These are phyloP conservation scores for Psococerastis gibbosa DNA, from an alignment of 2,888 invertebrate species.

Conservation along the genomic window DNA sequence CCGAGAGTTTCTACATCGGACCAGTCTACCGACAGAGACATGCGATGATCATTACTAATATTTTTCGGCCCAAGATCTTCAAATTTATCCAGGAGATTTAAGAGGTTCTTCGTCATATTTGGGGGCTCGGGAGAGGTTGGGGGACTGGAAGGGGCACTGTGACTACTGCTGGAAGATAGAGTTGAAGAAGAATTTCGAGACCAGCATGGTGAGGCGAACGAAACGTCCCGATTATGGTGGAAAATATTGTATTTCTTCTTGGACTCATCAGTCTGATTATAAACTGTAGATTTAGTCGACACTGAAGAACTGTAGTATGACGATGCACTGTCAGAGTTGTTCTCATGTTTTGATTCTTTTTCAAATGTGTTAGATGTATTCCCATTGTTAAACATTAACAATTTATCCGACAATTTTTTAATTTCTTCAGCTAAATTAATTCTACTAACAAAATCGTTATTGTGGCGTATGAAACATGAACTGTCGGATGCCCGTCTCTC, in stretches of 20 bases:
- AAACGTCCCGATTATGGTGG: conserved; percentile 50
- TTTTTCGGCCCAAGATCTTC: conserved; percentile 29
- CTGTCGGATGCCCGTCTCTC: conserved; percentile 65
- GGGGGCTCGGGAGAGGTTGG: conserved; percentile 17
- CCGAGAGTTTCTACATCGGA: conserved; percentile 51
- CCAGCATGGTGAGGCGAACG: conserved; percentile 24
- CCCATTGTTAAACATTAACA: neutral
- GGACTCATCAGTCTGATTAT: neutral
- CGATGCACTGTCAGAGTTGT: neutral
- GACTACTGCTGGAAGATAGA: conserved; percentile 17
- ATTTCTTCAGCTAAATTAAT: conserved; percentile 57
- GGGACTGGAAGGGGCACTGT: conserved; percentile 20
- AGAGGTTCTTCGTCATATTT: conserved; percentile 46
- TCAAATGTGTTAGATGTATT: neutral
- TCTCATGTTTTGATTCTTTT: too few species aligned
- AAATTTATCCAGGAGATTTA: conserved; percentile 59
- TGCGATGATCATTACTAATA: conserved; percentile 21
- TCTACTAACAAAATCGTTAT: conserved; percentile 13
- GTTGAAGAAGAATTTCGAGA: conserved; percentile 13
- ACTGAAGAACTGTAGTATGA: neutral
- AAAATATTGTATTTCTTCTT: conserved; percentile 40
- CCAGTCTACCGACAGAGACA: conserved; percentile 60
- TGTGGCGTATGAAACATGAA: conserved; percentile 35
- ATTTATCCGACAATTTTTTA: conserved; percentile 50
- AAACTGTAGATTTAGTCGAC: neutral